Evolutionary conservation across 2,888 invertebrate genomes (phyloP).

Genomic region (Lasius fuliginosus): DNA sequence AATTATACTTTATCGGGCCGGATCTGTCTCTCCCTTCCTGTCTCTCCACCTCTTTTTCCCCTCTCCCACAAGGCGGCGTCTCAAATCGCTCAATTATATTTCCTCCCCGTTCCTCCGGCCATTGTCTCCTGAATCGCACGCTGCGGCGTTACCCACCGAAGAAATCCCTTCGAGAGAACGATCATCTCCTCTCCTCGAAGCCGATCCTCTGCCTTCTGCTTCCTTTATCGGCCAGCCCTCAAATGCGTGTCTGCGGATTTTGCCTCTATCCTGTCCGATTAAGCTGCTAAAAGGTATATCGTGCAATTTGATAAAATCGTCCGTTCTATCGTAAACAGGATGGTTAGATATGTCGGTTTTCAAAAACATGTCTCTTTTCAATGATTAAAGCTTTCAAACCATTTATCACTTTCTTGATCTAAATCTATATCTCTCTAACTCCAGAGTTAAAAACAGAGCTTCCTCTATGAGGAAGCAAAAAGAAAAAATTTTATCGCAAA

Average conservation of each 20-base stretch:
- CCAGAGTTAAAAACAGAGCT: too few relatives aligned
- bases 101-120: constrained; percentile 74
- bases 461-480: too few relatives aligned
- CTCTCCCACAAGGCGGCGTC: constrained; percentile 72
- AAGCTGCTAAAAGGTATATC: constrained; percentile 39
- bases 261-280: constrained; percentile 49
- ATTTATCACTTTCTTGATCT: background rate
- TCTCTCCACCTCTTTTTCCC: constrained; percentile 58
- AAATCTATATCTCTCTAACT: background rate
- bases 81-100: constrained; percentile 85
- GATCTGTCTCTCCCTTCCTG: constrained; percentile 71
- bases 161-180: constrained; percentile 74
- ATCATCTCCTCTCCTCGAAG: constrained; percentile 70
- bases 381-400: background rate
- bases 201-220: constrained; percentile 67
- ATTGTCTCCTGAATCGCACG: constrained; percentile 74
- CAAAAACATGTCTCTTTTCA: background rate
- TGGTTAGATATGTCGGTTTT: background rate
- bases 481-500: background rate
- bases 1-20: constrained; percentile 85
- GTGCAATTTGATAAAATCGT: constrained; percentile 29
- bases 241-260: constrained; percentile 57
- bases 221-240: constrained; percentile 59
- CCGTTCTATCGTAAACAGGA: background rate
- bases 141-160: constrained; percentile 67